Evolutionary conservation across 1,140 invertebrate genomes (phyloP).

Genomic region (Grapholita molesta): DNA sequence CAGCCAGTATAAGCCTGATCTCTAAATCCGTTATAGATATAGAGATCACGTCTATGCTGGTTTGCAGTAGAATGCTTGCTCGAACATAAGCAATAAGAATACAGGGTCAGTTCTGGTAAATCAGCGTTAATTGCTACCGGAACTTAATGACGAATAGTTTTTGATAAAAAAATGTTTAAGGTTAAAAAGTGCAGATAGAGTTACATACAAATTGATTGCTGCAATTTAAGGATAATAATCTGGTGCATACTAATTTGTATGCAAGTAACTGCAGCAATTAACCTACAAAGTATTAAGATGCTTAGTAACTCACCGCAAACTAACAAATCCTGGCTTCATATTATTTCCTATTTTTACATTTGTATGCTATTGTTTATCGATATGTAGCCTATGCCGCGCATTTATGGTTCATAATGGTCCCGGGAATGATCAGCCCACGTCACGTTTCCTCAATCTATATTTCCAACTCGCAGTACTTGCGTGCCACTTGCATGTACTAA

Average conservation of each 20-base stretch:
- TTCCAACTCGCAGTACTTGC: neutral
- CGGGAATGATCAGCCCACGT: constrained; percentile 11
- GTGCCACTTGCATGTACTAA: neutral
- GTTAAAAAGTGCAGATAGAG: neutral
- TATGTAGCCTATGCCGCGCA: constrained; percentile 4
- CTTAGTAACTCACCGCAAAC: neutral
- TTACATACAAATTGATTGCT: neutral
- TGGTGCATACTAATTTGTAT: neutral
- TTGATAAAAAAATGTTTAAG: neutral
- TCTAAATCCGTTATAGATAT: neutral
- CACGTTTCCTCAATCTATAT: neutral
- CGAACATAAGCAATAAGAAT: neutral
- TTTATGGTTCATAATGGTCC: constrained; percentile 9
- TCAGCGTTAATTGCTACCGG: neutral
- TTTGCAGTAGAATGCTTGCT: neutral
- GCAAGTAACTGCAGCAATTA: neutral
- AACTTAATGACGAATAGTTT: neutral
- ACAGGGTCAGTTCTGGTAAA: neutral
- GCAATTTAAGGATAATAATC: neutral
- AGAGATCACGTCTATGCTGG: neutral
- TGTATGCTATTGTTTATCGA: neutral
- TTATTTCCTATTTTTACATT: constrained; percentile 14
- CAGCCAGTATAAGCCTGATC: neutral
- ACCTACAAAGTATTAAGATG: neutral
- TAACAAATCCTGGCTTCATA: constrained; percentile 1